Evolutionary conservation across 2,113 vertebrate species (phyloP).

Genomic region (Strix aluco): DNA sequence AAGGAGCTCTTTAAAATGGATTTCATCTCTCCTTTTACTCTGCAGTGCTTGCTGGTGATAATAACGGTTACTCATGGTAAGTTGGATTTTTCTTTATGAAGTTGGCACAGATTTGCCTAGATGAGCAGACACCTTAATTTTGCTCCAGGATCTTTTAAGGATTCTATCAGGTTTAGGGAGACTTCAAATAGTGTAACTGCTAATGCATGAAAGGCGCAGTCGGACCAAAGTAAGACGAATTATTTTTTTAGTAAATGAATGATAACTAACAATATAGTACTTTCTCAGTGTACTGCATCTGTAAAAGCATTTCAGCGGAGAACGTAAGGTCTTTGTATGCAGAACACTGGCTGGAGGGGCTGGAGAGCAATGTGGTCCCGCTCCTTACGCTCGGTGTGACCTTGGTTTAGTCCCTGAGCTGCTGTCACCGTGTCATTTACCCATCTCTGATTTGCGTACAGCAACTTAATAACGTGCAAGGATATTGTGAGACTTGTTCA

Average conservation of each 20-base stretch:
- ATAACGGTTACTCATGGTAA: slow-evolving; percentile 62
- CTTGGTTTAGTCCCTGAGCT: neutral
- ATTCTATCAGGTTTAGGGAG: neutral
- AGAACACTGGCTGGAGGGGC: neutral
- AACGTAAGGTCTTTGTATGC: fast-evolving
- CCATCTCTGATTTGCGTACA: neutral
- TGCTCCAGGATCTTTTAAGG: neutral
- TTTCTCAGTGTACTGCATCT: neutral
- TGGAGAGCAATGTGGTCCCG: neutral
- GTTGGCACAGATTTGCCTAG: slow-evolving; percentile 1
- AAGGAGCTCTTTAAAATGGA: slow-evolving; percentile 68
- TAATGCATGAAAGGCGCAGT: slow-evolving; percentile 37
- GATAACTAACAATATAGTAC: neutral
- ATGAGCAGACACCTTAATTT: slow-evolving; percentile 14
- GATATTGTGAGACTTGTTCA: neutral
- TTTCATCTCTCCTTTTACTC: slow-evolving; percentile 40
- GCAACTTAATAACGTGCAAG: neutral
- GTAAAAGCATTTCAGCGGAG: neutral
- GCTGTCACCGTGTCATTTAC: neutral
- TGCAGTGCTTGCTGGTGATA: slow-evolving; percentile 52
- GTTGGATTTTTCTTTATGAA: slow-evolving; percentile 52
- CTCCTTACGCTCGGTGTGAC: neutral
- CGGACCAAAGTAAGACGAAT: slow-evolving; percentile 10
- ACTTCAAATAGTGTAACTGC: neutral
- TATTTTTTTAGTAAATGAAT: neutral